Percentiles rank a stretch among this genome's conserved stretches.
Conservation (phyloP, 1,140 invertebrate genomes). For the Pseudomyrmex cubaensis region DNA sequence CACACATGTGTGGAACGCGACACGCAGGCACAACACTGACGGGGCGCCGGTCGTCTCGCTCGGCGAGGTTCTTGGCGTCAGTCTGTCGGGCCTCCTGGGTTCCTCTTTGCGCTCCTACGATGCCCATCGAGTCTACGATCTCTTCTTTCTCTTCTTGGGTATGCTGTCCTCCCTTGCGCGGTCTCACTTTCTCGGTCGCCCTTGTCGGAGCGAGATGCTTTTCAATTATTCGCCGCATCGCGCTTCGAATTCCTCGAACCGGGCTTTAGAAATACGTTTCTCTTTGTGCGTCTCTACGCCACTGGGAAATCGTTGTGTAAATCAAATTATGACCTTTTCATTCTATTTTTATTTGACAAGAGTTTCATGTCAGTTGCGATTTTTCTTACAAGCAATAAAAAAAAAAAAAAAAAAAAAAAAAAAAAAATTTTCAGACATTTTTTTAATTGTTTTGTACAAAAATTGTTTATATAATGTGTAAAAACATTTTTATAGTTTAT, state of each 20-base stretch:
- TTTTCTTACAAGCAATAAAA: no score
- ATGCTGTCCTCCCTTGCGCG: no score
- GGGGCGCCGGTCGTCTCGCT: conserved; percentile 70
- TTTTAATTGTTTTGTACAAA: no score
- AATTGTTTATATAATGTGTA: no score
- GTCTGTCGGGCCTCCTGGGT: conserved; percentile 80
- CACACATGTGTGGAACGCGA: conserved; percentile 61
- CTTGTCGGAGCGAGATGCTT: conserved; percentile 13
- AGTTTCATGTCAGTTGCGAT: no score
- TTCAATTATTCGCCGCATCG: conserved; percentile 48
- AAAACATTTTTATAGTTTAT: no score
- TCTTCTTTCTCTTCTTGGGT: conserved; percentile 1
- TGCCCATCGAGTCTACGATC: conserved; percentile 44
- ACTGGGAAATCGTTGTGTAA: no score
- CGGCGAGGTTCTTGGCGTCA: conserved; percentile 81
- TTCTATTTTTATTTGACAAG: no score
- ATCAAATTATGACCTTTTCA: no score
- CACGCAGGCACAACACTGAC: conserved; percentile 59
- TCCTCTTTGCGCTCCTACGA: conserved; percentile 68
- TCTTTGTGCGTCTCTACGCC: background rate
- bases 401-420: no score
- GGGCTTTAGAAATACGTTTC: conserved; percentile 15
- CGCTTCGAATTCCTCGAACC: conserved; percentile 44
- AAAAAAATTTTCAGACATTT: no score
- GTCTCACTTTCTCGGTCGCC: conserved; percentile 6